These are phyloP conservation scores for Paramormyrops kingsleyae DNA, from an alignment of 2,113 vertebrate species.

Conservation along the genomic window DNA sequence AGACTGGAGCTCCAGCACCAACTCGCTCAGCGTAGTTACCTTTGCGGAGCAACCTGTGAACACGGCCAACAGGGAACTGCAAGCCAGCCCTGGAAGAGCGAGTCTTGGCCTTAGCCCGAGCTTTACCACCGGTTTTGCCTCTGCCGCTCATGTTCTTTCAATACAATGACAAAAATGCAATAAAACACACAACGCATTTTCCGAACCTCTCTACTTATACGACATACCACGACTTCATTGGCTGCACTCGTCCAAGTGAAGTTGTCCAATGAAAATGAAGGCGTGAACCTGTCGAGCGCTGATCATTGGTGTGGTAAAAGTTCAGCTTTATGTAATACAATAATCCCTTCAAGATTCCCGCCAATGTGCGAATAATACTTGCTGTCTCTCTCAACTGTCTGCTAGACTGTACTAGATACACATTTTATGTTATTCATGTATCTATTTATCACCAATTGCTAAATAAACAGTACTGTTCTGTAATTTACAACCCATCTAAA, in stretches of 20 bases:
- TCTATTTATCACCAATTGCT: too few species aligned
- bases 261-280: background rate
- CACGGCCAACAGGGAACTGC: background rate
- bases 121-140: background rate
- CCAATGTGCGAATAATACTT: background rate
- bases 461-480: too few species aligned
- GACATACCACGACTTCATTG: background rate
- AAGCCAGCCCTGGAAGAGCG: background rate
- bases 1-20: too few species aligned
- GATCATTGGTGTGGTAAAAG: background rate
- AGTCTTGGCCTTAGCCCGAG: background rate
- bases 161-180: fast-evolving
- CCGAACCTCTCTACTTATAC: background rate
- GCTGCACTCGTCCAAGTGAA: background rate
- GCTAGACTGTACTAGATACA: too few species aligned
- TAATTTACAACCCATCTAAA: too few species aligned
- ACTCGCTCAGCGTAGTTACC: too few species aligned
- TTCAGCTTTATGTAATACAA: background rate
- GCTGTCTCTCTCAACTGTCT: too few species aligned
- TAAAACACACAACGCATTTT: fast-evolving
- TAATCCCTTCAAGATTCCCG: background rate
- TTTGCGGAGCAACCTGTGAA: too few species aligned
- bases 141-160: background rate
- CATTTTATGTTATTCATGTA: too few species aligned
- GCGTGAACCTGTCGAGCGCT: background rate